phyloP scores from a whole-genome alignment of 2,888 invertebrate species.

The Athetis lepigone region DNA sequence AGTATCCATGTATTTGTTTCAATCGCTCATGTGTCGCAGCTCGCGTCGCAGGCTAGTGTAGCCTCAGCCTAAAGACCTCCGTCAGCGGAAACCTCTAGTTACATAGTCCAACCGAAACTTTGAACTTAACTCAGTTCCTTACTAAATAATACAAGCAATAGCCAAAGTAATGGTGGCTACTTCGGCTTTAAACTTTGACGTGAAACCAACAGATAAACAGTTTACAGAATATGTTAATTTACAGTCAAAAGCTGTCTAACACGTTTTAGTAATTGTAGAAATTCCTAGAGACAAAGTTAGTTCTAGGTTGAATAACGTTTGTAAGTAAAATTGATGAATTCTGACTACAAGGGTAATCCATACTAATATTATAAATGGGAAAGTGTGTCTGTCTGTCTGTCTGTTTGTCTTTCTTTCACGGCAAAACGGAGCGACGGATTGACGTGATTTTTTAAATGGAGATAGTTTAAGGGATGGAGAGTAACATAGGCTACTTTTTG shows the following conservation, averaged over 20 bases:
- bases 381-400: no score
- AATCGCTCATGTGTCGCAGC: no score
- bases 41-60: no score
- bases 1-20: no score
- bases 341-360: not conserved
- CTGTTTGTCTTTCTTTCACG: no score
- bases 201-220: not conserved
- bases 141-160: slow-evolving; percentile 1
- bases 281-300: not conserved
- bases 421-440: not conserved
- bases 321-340: not conserved
- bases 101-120: not conserved
- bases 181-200: slow-evolving; percentile 2
- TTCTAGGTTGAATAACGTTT: not conserved
- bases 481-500: no score
- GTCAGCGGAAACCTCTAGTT: no score
- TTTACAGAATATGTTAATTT: slow-evolving; percentile 1
- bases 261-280: not conserved
- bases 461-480: no score
- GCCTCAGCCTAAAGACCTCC: no score
- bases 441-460: no score
- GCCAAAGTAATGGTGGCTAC: not conserved
- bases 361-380: no score
- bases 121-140: not conserved
- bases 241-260: not conserved